Conservation (phyloP, 2,113 vertebrate genomes). For the Marcusenius ussheri region DNA sequence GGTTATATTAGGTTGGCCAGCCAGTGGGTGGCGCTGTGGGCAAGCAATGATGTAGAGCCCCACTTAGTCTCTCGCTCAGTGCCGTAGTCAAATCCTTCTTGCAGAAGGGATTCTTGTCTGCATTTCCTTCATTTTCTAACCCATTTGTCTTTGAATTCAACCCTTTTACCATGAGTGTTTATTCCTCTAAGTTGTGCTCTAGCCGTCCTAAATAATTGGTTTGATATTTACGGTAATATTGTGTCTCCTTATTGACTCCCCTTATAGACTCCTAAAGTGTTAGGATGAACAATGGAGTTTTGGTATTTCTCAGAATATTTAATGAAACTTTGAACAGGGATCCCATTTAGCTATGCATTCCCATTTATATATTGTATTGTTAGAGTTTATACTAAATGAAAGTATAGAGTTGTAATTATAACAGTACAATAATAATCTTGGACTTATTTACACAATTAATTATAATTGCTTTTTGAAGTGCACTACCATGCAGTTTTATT, state of each 20-base stretch:
- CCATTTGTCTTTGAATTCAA: neutral
- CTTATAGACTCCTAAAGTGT: neutral
- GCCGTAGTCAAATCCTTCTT: neutral
- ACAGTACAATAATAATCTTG: neutral
- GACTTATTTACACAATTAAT: neutral
- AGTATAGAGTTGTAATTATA: neutral
- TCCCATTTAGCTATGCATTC: neutral
- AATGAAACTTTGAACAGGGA: neutral
- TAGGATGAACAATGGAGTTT: neutral
- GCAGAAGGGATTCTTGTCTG: neutral
- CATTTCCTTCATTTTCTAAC: neutral
- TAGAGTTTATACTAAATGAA: neutral
- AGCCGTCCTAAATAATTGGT: neutral
- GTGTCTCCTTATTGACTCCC: neutral
- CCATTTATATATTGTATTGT: neutral
- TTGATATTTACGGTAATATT: slow-evolving; percentile 2
- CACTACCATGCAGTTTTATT: neutral
- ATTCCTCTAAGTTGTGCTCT: neutral
- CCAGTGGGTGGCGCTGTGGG: slow-evolving; percentile 10
- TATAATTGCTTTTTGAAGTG: neutral
- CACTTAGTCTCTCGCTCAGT: neutral
- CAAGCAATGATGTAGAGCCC: neutral
- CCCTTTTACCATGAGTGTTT: neutral
- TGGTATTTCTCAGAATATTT: neutral
- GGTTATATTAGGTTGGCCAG: neutral